Conservation (phyloP, 2,888 invertebrate species). For the Pherbina coryleti region DNA sequence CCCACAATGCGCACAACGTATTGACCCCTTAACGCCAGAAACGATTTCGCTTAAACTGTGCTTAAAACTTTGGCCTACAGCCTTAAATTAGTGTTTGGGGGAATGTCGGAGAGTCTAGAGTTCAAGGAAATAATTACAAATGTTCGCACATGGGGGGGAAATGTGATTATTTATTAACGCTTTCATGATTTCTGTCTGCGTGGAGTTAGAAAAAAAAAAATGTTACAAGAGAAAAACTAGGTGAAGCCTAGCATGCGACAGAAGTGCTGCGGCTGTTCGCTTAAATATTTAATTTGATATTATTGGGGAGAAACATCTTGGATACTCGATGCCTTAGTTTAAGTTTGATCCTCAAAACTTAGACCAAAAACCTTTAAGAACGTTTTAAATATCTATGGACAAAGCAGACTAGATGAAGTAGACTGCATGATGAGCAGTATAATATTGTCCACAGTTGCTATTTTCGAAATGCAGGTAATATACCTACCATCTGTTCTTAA, state of each 20-base stretch:
- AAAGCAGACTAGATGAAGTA: no score
- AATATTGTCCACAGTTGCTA: no score
- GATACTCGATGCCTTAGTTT: not conserved
- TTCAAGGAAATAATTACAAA: slow-evolving; percentile 49
- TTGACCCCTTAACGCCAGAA: not conserved
- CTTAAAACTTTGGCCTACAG: slow-evolving; percentile 27
- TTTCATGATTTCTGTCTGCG: slow-evolving; percentile 24
- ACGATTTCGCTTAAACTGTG: slow-evolving; percentile 1
- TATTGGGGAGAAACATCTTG: not conserved
- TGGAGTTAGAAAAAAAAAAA: not conserved
- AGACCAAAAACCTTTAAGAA: no score
- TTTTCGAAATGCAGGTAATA: no score
- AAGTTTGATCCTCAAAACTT: no score
- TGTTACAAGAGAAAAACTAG: not conserved
- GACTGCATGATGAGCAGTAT: no score
- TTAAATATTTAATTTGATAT: slow-evolving; percentile 14
- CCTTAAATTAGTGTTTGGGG: not conserved
- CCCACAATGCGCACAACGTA: not conserved
- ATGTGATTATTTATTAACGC: slow-evolving; percentile 34
- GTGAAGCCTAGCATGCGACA: slow-evolving; percentile 8
- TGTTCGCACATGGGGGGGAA: slow-evolving; percentile 47
- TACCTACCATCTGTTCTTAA: no score
- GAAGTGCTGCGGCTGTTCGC: not conserved
- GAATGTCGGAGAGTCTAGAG: not conserved
- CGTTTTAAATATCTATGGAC: no score